These are phyloP conservation scores for Psilopsiagon aurifrons DNA, from an alignment of 2,113 vertebrate genomes.

Conservation along the genomic window DNA sequence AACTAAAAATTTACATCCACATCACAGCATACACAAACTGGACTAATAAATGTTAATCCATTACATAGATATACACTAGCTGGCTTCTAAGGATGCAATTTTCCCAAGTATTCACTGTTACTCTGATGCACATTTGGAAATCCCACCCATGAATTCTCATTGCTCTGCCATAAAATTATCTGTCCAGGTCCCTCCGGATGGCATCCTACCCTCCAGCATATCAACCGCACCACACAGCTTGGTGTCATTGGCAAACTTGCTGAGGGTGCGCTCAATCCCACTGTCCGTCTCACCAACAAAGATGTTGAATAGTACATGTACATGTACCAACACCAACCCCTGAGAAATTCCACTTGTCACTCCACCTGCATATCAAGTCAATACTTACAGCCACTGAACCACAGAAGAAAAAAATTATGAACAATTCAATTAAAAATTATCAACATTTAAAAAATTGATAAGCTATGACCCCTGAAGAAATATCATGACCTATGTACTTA, in stretches of 20 bases:
- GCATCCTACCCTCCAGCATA: neutral
- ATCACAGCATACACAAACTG: accelerated
- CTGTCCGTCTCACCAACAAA: neutral
- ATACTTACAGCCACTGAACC: neutral
- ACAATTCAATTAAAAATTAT: neutral
- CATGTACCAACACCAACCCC: neutral
- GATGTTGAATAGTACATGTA: neutral
- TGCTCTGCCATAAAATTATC: neutral
- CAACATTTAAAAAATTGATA: neutral
- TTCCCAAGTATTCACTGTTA: neutral
- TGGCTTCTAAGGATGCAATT: neutral
- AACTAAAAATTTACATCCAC: neutral
- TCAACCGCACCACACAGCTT: neutral
- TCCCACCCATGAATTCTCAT: neutral
- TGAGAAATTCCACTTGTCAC: neutral
- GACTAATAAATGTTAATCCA: neutral
- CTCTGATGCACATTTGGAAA: neutral
- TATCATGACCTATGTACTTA: neutral
- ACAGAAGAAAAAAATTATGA: neutral
- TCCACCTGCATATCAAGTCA: neutral
- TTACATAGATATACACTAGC: accelerated
- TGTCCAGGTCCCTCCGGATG: neutral
- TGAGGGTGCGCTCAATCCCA: neutral
- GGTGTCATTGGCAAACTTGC: neutral
- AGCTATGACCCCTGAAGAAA: neutral